phyloP scores from a whole-genome alignment of 2,888 invertebrate genomes.

The Mongoloraphidia duomilia region DNA sequence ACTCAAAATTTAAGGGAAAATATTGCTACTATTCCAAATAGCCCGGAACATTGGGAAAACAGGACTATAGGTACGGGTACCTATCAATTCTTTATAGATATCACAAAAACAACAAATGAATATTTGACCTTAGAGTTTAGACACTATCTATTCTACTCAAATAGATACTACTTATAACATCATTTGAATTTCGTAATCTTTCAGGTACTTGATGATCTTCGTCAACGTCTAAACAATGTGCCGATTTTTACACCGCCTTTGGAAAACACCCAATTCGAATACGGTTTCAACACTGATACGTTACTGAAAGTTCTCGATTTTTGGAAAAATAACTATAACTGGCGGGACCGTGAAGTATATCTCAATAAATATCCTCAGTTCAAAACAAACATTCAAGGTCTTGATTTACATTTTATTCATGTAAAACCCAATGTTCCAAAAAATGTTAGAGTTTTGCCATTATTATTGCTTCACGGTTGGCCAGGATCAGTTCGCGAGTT shows the following conservation, averaged over 20 bases:
- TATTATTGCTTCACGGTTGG: constrained; percentile 77
- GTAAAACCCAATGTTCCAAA: constrained; percentile 35
- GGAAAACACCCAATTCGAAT: constrained; percentile 55
- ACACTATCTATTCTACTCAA: neutral
- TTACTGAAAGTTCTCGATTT: constrained; percentile 52
- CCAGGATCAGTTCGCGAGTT: constrained; percentile 81
- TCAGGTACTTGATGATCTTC: constrained; percentile 36
- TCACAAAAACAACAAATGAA: neutral
- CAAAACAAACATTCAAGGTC: constrained; percentile 54
- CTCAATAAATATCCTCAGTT: constrained; percentile 56
- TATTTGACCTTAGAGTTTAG: too few relatives aligned
- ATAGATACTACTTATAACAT: neutral
- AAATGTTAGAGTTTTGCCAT: constrained; percentile 36
- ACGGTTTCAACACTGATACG: constrained; percentile 64
- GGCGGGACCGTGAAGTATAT: constrained; percentile 41
- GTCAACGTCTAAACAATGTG: constrained; percentile 36
- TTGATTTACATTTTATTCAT: constrained; percentile 54
- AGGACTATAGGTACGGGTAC: too few relatives aligned
- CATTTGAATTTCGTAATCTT: constrained; percentile 11
- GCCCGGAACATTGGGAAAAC: too few relatives aligned
- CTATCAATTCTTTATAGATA: neutral
- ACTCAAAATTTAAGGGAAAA: too few relatives aligned
- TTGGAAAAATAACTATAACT: constrained; percentile 61
- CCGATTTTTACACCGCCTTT: constrained; percentile 34
- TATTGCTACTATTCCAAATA: too few relatives aligned